Percentiles rank a stretch among this genome's conserved stretches.
Conservation (phyloP, 1,140 invertebrate genomes). For the Drosophila ogumai region DNA sequence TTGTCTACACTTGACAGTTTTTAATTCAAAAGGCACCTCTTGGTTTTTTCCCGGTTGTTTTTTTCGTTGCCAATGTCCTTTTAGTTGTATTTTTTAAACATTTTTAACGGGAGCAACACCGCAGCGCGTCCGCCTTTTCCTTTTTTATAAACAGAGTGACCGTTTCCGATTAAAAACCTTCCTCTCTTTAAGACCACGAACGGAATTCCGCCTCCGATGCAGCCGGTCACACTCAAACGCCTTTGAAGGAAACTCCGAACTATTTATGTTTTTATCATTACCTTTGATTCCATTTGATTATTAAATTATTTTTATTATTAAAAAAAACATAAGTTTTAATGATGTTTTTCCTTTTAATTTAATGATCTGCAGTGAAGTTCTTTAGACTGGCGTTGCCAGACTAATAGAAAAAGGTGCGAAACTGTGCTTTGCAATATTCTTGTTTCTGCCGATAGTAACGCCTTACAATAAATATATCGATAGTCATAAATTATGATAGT, state of each 20-base stretch:
- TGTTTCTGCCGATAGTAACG: too few species aligned
- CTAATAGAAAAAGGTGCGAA: background rate
- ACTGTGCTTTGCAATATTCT: background rate
- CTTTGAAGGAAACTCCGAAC: too few species aligned
- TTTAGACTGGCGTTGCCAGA: background rate
- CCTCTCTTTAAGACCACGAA: rapidly evolving
- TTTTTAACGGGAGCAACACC: conserved; percentile 1
- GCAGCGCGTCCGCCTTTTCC: conserved; percentile 9
- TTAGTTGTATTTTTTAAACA: conserved; percentile 6
- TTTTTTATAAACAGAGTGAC: background rate
- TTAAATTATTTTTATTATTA: too few species aligned
- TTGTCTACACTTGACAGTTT: background rate
- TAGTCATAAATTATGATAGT: background rate
- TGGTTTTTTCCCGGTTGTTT: background rate
- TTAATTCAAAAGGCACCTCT: background rate
- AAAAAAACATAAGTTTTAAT: too few species aligned
- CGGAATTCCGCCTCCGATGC: background rate
- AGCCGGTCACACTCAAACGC: background rate
- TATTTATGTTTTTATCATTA: too few species aligned
- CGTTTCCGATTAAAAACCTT: background rate
- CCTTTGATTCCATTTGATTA: too few species aligned
- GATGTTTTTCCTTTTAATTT: too few species aligned
- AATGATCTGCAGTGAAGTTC: too few species aligned
- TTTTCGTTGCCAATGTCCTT: background rate
- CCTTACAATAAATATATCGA: background rate